Base-by-base conservation (phyloP, 2,888 invertebrate genomes). In the Pristionchus maxplancki region DNA sequence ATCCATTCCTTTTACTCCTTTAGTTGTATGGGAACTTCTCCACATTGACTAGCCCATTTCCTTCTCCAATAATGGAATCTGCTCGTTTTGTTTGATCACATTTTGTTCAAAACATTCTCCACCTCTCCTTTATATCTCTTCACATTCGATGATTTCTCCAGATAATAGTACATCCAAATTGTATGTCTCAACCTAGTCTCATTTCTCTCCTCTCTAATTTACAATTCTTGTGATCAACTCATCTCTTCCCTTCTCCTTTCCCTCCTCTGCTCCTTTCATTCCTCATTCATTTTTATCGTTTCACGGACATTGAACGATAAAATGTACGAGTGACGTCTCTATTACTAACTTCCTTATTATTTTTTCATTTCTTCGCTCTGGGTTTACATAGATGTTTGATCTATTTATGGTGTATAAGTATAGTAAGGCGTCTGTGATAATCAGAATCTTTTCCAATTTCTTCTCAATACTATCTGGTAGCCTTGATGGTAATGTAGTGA, bases 61-160 rank as follows among this genome's bases (percentile, higher is more conserved):
- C 67, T 17, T 34, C 34, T 34, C 37, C 67, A 31, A 71, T 71
- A 71, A 71, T 71, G 17, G 37, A 34, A 34, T 34, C n/a, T 62
- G n/a, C 67, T 37, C 67, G 31, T 71, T 71, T 71, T 34, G 37
- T 71, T 71, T 37, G 31, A 71, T 71, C 34, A 71, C 67, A 71
- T 71, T 34, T 20, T 71, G 31, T 71, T 71, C 2, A 71, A 71
- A 34, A 13, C 34, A 34, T 37, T 71, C 62, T 28, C 28, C 34
- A 31, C 34, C 24, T 62, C 20, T 8, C 34, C 67, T 13, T 17
- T 34, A 71, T 71, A 71, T 71, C 31, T 71, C 31, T 20, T 37
- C 67, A 17, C n/a, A 6, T 34, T 37, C 67, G 28, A n/a, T n/a
- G 28, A 64, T 64, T 24, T 28, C 67, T 71, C 31, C 34, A n/a